Evolutionary conservation across 1,140 invertebrate species (phyloP).

Genomic region (Euwallacea similis): DNA sequence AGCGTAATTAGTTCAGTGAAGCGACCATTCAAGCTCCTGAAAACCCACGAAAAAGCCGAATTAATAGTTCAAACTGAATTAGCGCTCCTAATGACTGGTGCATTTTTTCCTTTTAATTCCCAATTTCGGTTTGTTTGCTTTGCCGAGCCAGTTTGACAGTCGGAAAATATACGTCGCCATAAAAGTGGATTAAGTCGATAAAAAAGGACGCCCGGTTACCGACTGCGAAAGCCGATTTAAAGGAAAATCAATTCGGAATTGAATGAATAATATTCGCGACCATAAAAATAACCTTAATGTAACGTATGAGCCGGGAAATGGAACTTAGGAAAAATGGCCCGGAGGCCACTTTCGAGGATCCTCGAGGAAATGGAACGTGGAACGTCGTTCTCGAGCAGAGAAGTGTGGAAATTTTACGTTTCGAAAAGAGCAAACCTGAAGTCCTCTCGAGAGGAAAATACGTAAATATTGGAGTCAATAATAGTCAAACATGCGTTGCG

Average conservation of each 20-base stretch:
- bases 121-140: slow-evolving; percentile 18
- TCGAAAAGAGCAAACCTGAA: no score
- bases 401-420: no score
- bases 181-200: slow-evolving; percentile 39
- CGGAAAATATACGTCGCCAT: slow-evolving; percentile 34
- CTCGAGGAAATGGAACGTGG: no score
- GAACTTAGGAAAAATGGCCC: no score
- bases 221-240: slow-evolving; percentile 35
- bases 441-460: no score
- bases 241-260: slow-evolving; percentile 34
- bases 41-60: no score
- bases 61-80: no score
- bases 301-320: slow-evolving; percentile 11
- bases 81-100: no score
- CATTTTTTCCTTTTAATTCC: not conserved
- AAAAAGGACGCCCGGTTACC: slow-evolving; percentile 34
- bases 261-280: slow-evolving; percentile 37
- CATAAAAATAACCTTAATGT: slow-evolving; percentile 36
- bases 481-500: no score
- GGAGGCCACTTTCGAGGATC: no score
- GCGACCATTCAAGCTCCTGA: not conserved
- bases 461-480: no score
- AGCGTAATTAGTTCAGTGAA: not conserved
- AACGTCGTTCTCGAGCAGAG: no score
- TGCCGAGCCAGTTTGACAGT: slow-evolving; percentile 26